Base-by-base conservation (phyloP, 2,888 invertebrate genomes). In the Proisotoma minuta region DNA sequence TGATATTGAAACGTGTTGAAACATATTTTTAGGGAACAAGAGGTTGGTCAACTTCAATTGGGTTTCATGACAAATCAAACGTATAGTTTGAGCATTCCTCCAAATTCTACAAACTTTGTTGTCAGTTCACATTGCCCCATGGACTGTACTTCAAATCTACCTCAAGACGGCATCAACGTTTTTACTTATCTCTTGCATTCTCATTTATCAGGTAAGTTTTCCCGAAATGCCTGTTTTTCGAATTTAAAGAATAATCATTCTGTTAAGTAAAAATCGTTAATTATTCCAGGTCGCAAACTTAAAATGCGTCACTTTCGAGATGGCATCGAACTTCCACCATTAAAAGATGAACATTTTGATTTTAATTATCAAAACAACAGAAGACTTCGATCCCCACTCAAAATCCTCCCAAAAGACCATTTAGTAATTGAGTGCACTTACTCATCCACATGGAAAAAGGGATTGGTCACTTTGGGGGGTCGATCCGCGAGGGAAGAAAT, bases 51-150 rank as follows among this genome's bases (percentile, higher is more conserved):
- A 26, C 80, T 93, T 61, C 85, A 86, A 8, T 85, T 88, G 0
- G 91, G 91, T 0, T 84, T 89, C 2, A 86, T 87, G 0, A 84
- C 91, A 1, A 87, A 88, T 2, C 87, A 88, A 0, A n/a, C 29
- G 4, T 52, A 27, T 18, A 81, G 89, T 3, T 89, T 91, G 77
- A 83, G 91, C 49, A 85, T 94, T 24, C 93, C 93, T 2, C 92
- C 93, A 0, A 82, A 84, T 59, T 89, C 90, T 76, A 81, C 82
- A 49, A 82, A 85, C 57, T 93, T 89, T 78, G 84, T 86, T 28
- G 88, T 89, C 18, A 87, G 87, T 0, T 91, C 91, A 2, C 89
- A 90, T 60, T 93, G 94, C 77, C 87, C 87, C 58, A 83, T 87
- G 0, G 85, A 86, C 23, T 93, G 92, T 74, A 88, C 90, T 5